Base-by-base conservation (phyloP, 2,113 vertebrate genomes). In the human (Homo sapiens) region DNA sequence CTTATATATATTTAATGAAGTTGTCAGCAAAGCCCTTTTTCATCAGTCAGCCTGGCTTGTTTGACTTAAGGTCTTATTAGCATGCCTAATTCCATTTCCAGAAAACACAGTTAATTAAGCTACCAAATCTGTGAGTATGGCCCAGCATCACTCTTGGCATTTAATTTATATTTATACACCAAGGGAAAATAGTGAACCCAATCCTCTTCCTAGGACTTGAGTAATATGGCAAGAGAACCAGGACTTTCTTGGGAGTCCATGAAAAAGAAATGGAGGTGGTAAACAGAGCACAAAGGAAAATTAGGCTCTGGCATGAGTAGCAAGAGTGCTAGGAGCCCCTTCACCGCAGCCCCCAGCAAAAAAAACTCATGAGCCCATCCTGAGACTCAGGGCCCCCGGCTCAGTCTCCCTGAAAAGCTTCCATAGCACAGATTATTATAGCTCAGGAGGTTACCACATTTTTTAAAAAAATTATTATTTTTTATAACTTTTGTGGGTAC, bases 1-100 rank as follows among this genome's bases (percentile, higher is more conserved):
- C 91, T 98, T 95, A 97, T 96, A 57, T 80, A 96, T 85, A 92
- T 97, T 98, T 98, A 98, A 95, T 98, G 97, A 98, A 90, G 70
- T 48, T 85, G 59, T 97, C 96, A 96, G 64, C 68, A 87, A 87
- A 89, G 61, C 18, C 30, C 84, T 90, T 95, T 80, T 48, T 84
- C 79, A 90, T 82, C 90, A 86, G 83, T 76, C 61, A 76, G 55
- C 90, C 87, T 48, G 79, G 75, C 27, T 83, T 90, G 43, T 27
- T 22, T 96, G 92, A 95, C n/a, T 81, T 75, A 66, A 78, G 40
- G 38, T 52, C 90, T 96, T 59, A 96, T 90, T 92, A 94, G 43
- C 68, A 93, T 96, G 57, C 64, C 70, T 96, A 93, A 97, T 94
- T 96, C 52, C 72, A 80, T 89, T 84, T 92, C 52, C 50, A 94